These are phyloP conservation scores for mouse (Mus musculus) DNA, from an alignment of 2,113 vertebrate species.

Conservation along the genomic window DNA sequence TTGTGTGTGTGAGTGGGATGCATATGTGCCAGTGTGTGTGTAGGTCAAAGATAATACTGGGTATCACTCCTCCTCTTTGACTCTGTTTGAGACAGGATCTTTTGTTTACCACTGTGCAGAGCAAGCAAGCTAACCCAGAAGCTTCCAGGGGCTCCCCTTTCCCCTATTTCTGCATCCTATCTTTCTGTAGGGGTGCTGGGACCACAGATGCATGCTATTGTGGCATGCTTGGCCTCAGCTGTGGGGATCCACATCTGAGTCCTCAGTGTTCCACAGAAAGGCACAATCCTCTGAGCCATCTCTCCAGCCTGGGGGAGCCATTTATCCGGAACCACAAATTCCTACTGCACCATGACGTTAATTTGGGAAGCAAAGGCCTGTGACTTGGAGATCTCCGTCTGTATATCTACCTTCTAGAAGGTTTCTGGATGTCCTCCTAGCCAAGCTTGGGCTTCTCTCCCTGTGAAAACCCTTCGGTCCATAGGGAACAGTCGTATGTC, in stretches of 20 bases:
- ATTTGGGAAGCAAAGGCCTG: neutral
- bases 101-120: too few relatives aligned
- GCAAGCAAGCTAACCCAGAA: neutral
- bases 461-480: neutral
- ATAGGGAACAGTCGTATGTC: neutral
- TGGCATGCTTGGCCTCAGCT: neutral
- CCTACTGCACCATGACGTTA: rapidly evolving
- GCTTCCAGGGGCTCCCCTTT: neutral
- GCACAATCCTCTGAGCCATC: too few relatives aligned
- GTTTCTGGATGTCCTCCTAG: neutral
- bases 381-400: neutral
- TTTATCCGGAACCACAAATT: neutral
- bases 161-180: neutral
- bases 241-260: neutral
- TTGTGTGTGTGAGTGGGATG: neutral
- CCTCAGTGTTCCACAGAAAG: neutral
- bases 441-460: neutral
- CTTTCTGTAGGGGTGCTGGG: neutral
- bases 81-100: neutral
- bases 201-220: neutral
- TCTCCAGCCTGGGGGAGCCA: neutral
- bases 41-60: neutral
- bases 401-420: conserved; percentile 6
- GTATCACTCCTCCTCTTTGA: neutral
- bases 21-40: neutral